Evolutionary conservation across 1,140 invertebrate genomes (phyloP).

Genomic region (Drosophila nannoptera): DNA sequence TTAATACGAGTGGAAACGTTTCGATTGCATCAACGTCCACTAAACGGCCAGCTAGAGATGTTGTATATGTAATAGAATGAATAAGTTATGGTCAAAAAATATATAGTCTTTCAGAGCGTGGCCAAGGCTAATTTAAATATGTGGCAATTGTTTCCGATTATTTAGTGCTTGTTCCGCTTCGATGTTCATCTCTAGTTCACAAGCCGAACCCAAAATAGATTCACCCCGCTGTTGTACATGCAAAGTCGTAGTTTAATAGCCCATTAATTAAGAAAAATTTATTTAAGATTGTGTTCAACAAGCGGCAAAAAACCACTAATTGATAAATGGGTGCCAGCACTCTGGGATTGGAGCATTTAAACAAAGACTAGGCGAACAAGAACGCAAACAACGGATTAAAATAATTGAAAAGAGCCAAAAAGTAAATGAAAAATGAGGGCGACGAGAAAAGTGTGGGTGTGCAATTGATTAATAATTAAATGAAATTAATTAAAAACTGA

Average conservation of each 20-base stretch:
- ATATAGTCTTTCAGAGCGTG: constrained; percentile 15
- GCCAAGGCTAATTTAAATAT: constrained; percentile 27
- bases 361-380: constrained; percentile 27
- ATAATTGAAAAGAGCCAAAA: constrained; percentile 17
- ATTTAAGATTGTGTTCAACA: constrained; percentile 54
- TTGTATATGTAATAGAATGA: constrained; percentile 3
- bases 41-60: too few relatives aligned
- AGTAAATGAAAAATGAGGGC: neutral
- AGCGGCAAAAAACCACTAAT: constrained; percentile 54
- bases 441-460: constrained; percentile 18
- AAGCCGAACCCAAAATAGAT: constrained; percentile 28
- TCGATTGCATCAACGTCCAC: constrained; percentile 14
- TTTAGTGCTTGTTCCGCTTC: constrained; percentile 34
- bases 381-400: neutral
- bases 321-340: constrained; percentile 61
- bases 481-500: constrained; percentile 59
- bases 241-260: constrained; percentile 45
- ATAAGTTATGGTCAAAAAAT: constrained; percentile 5
- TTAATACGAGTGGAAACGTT: constrained; percentile 30
- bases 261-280: constrained; percentile 64
- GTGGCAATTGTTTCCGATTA: constrained; percentile 33
- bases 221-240: constrained; percentile 40
- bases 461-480: constrained; percentile 66
- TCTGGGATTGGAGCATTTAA: constrained; percentile 39
- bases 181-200: constrained; percentile 37